A percentile compares a stretch with the other conserved stretches of the same genome.
Evolutionary conservation across 2,888 invertebrate species (phyloP).

Genomic region (Drosophila prolongata): DNA sequence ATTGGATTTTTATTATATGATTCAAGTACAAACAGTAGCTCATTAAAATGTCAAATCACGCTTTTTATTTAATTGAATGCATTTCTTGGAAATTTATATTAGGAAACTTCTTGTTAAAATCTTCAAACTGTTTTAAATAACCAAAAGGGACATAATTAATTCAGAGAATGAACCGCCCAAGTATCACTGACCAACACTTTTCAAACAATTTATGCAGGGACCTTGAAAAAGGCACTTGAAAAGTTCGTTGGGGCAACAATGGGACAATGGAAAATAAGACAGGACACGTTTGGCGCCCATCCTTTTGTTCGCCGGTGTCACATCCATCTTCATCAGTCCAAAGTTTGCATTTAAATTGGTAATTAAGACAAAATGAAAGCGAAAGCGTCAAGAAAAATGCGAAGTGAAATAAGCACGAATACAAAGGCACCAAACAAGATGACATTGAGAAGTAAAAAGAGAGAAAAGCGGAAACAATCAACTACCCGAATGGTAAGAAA

Average conservation of each 20-base stretch:
- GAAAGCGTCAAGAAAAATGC: slow-evolving; percentile 38
- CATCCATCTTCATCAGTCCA: slow-evolving; percentile 75
- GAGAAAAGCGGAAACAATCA: slow-evolving; percentile 71
- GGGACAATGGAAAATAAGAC: slow-evolving; percentile 37
- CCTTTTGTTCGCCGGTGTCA: slow-evolving; percentile 37
- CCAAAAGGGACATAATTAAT: slow-evolving; percentile 14
- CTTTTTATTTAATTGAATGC: too few relatives aligned
- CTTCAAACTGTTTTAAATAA: slow-evolving; percentile 1
- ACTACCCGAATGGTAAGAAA: slow-evolving; percentile 69
- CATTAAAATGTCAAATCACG: too few relatives aligned
- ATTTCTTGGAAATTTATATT: too few relatives aligned
- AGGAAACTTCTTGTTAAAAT: too few relatives aligned
- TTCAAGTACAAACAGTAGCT: too few relatives aligned
- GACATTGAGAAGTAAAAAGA: slow-evolving; percentile 14
- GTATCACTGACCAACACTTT: slow-evolving; percentile 30
- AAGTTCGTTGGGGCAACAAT: slow-evolving; percentile 60
- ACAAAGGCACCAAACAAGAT: slow-evolving; percentile 48
- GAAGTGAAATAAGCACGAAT: slow-evolving; percentile 48
- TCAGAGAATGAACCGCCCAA: slow-evolving; percentile 11
- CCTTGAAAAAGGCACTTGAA: slow-evolving; percentile 49
- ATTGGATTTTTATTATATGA: too few relatives aligned
- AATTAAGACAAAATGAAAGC: slow-evolving; percentile 73
- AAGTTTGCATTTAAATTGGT: slow-evolving; percentile 81
- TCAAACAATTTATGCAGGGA: slow-evolving; percentile 14
- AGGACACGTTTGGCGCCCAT: slow-evolving; percentile 42